These are phyloP conservation scores for Bhutanitis thaidina DNA, from an alignment of 2,888 invertebrate genomes.

Conservation along the genomic window DNA sequence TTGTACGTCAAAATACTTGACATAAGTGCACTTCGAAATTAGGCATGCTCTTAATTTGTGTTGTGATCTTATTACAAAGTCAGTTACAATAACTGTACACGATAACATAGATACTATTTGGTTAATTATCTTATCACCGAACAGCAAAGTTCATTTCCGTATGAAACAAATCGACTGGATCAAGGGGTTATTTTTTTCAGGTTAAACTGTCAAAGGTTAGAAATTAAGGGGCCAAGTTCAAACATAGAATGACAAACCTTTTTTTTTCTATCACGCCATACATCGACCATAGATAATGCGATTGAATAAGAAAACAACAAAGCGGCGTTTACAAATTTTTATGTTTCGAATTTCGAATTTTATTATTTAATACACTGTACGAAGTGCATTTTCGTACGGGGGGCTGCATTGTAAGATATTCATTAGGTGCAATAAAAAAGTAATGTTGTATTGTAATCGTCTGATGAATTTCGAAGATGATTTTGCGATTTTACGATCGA, in stretches of 20 bases:
- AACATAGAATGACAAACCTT: constrained; percentile 56
- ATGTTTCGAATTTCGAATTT: constrained; percentile 60
- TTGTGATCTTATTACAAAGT: constrained; percentile 15
- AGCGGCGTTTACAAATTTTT: constrained; percentile 70
- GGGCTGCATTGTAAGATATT: constrained; percentile 44
- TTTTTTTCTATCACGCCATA: constrained; percentile 56
- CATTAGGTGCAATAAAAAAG: constrained; percentile 74
- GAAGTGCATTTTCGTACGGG: constrained; percentile 22
- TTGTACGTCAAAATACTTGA: constrained; percentile 41
- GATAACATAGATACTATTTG: neutral
- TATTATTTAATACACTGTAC: constrained; percentile 68
- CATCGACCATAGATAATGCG: constrained; percentile 46
- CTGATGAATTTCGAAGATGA: constrained; percentile 70
- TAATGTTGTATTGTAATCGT: constrained; percentile 68
- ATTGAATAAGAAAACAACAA: constrained; percentile 36
- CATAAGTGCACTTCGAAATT: constrained; percentile 37
- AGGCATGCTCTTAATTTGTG: constrained; percentile 48
- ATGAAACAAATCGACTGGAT: neutral
- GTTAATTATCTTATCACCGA: neutral
- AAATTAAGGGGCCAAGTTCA: constrained; percentile 56
- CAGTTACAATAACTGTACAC: constrained; percentile 11
- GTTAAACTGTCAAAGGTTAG: constrained; percentile 40
- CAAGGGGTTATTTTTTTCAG: neutral
- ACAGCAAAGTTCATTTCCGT: neutral
- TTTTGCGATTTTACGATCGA: constrained; percentile 72